Evolutionary conservation across 2,113 vertebrate genomes (phyloP).

Genomic region (Antennarius striatus): DNA sequence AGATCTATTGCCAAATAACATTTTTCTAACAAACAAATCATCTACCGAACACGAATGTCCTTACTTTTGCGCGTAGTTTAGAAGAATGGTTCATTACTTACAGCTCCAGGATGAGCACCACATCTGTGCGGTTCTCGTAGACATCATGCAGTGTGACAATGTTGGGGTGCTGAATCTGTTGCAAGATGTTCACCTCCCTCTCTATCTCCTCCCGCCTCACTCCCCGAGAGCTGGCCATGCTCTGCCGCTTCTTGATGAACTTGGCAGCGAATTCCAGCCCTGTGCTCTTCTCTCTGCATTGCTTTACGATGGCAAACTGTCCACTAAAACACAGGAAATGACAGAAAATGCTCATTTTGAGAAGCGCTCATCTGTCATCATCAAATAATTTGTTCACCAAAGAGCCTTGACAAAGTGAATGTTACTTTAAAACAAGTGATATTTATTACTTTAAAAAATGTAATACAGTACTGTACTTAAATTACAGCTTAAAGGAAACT

Average conservation of each 20-base stretch:
- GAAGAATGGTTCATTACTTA: constrained; percentile 76
- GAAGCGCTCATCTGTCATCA: no score
- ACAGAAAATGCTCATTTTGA: no score
- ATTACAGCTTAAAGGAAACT: no score
- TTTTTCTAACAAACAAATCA: no score
- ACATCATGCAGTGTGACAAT: constrained; percentile 91
- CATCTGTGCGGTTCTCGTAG: constrained; percentile 94
- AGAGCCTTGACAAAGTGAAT: no score
- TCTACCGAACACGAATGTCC: no score
- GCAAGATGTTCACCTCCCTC: constrained; percentile 92
- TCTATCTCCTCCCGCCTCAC: constrained; percentile 91
- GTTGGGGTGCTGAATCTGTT: constrained; percentile 88
- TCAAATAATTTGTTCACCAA: no score
- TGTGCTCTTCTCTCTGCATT: constrained; percentile 85
- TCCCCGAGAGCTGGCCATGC: constrained; percentile 87
- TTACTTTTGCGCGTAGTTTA: no score
- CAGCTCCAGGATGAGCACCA: constrained; percentile 97
- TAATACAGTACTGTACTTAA: no score
- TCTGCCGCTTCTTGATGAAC: constrained; percentile 97
- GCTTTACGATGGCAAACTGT: constrained; percentile 96
- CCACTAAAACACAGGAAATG: constrained; percentile 77
- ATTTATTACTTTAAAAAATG: no score
- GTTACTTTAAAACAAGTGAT: no score
- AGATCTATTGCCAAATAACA: no score
- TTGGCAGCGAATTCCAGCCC: constrained; percentile 89